Evolutionary conservation across 2,113 vertebrate genomes (phyloP).

Genomic region (Lucifuga dentata): DNA sequence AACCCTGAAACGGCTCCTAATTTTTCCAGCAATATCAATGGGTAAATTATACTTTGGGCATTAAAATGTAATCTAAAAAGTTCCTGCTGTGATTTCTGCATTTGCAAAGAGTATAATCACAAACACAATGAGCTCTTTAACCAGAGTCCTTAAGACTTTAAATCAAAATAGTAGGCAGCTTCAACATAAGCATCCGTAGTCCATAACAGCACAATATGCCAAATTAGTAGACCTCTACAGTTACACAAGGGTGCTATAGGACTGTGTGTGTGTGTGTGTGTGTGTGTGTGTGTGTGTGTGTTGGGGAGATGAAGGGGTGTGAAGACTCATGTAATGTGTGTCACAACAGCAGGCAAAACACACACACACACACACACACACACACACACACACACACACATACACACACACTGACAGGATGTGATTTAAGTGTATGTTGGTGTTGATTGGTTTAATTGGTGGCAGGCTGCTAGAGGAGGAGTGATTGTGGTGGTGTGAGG

Average conservation of each 20-base stretch:
- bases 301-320: background rate
- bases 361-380: too few relatives aligned
- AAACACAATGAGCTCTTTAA: constrained; percentile 67
- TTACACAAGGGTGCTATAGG: background rate
- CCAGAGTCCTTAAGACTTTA: constrained; percentile 47
- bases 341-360: constrained; percentile 13
- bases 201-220: too few relatives aligned
- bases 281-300: constrained; percentile 2
- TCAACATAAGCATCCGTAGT: constrained; percentile 28
- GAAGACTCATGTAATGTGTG: background rate
- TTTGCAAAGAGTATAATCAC: constrained; percentile 57
- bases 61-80: constrained; percentile 36
- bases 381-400: too few relatives aligned
- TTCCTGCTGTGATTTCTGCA: constrained; percentile 24
- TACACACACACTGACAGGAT: constrained; percentile 25
- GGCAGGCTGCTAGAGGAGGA: constrained; percentile 39
- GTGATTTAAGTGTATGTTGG: constrained; percentile 27
- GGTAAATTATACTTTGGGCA: constrained; percentile 33
- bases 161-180: constrained; percentile 51
- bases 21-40: constrained; percentile 10
- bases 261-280: constrained; percentile 12
- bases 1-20: constrained; percentile 27
- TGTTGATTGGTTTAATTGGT: constrained; percentile 46
- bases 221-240: too few relatives aligned
- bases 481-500: constrained; percentile 37